Conservation (phyloP, 1,140 invertebrate species). For the Panagrolaimus sp. region DNA sequence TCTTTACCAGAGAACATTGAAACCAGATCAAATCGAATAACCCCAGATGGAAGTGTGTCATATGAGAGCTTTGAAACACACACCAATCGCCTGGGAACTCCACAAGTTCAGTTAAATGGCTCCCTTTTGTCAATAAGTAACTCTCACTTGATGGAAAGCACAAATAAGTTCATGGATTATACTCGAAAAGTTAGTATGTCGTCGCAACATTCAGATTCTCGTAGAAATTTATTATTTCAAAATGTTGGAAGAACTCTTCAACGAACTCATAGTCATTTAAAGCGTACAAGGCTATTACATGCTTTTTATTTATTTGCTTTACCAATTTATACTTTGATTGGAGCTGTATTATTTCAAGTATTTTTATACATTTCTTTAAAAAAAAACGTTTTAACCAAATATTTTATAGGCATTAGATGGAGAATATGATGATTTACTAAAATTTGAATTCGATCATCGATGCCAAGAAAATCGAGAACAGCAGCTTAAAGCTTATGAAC, state of each 20-base stretch:
- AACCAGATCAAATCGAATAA: not conserved
- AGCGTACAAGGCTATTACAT: constrained; percentile 42
- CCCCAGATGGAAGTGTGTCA: constrained; percentile 8
- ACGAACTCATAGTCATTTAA: constrained; percentile 36
- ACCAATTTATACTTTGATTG: constrained; percentile 48
- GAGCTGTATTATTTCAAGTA: constrained; percentile 49
- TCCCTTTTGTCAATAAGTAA: constrained; percentile 15
- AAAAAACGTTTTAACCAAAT: not conserved
- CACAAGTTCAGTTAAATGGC: not conserved
- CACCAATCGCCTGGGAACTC: constrained; percentile 11
- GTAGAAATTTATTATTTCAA: constrained; percentile 19
- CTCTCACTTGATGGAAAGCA: constrained; percentile 16
- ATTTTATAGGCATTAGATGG: constrained; percentile 45
- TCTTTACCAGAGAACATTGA: not conserved
- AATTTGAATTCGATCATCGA: constrained; percentile 34
- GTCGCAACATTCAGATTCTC: constrained; percentile 19
- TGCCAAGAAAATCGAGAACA: constrained; percentile 32
- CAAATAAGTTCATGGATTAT: constrained; percentile 18
- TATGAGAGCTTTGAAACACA: constrained; percentile 7
- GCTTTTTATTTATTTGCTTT: constrained; percentile 48
- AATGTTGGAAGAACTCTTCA: constrained; percentile 29
- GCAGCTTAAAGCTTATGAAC: constrained; percentile 19
- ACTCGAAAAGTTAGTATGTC: constrained; percentile 16
- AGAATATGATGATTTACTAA: constrained; percentile 45
- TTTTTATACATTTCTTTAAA: constrained; percentile 18